Percentiles rank a stretch among this genome's conserved stretches.
phyloP scores from a whole-genome alignment of 1,140 invertebrate species.

The Papilio dardanus region DNA sequence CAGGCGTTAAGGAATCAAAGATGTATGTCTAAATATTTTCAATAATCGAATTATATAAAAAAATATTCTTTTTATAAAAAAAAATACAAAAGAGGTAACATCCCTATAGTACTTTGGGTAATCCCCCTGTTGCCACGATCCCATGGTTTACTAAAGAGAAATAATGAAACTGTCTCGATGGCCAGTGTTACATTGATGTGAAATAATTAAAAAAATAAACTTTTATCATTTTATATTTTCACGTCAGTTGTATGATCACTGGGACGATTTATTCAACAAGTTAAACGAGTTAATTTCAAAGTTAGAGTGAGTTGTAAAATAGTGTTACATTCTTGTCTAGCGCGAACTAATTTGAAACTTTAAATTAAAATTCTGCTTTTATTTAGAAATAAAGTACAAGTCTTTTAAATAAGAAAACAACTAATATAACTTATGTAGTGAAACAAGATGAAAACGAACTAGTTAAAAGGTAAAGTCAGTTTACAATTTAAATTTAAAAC shows the following conservation, averaged over 20 bases:
- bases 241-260: not conserved
- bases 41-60: no score
- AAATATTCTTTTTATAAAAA: no score
- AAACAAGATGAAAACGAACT: not conserved
- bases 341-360: slow-evolving; percentile 15
- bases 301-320: slow-evolving; percentile 20
- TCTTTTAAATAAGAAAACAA: slow-evolving; percentile 16
- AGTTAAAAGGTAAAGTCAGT: not conserved
- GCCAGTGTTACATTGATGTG: no score
- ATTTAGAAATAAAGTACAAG: slow-evolving; percentile 6
- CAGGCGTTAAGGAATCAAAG: no score
- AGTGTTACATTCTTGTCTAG: slow-evolving; percentile 21
- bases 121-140: no score
- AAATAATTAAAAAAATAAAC: not conserved
- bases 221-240: slow-evolving; percentile 1
- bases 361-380: slow-evolving; percentile 26
- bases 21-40: no score
- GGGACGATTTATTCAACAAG: slow-evolving; percentile 21
- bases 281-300: slow-evolving; percentile 18
- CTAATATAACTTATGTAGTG: not conserved
- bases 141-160: no score
- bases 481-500: no score
- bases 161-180: no score
- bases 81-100: no score
- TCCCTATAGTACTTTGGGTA: no score